These are phyloP conservation scores for Campaea margaritaria DNA, from an alignment of 2,888 invertebrate species.

Conservation along the genomic window DNA sequence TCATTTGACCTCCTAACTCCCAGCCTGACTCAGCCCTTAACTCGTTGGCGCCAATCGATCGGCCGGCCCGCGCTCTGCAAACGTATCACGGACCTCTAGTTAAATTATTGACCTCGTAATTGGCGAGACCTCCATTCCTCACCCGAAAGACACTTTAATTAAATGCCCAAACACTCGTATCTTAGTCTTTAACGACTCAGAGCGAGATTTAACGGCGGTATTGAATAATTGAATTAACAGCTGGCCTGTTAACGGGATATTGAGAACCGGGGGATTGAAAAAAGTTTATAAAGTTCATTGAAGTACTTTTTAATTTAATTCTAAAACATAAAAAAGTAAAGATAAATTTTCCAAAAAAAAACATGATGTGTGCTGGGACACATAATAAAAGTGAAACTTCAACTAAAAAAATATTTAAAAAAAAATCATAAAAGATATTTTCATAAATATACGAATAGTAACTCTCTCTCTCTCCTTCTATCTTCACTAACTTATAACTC, in stretches of 20 bases:
- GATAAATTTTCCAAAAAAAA: too few relatives aligned
- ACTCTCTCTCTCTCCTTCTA: too few relatives aligned
- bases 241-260: constrained; percentile 18
- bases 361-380: too few relatives aligned
- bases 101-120: constrained; percentile 44
- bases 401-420: too few relatives aligned
- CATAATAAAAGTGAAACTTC: too few relatives aligned
- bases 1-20: constrained; percentile 6
- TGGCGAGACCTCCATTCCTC: constrained; percentile 41
- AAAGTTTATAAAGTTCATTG: background rate
- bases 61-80: constrained; percentile 23
- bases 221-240: constrained; percentile 37
- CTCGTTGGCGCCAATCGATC: constrained; percentile 26
- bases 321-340: too few relatives aligned
- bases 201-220: constrained; percentile 32
- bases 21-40: constrained; percentile 1
- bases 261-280: constrained; percentile 1
- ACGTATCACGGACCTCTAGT: constrained; percentile 37
- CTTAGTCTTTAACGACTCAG: constrained; percentile 35
- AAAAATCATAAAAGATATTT: too few relatives aligned
- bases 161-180: constrained; percentile 39
- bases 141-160: constrained; percentile 42
- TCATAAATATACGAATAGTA: too few relatives aligned
- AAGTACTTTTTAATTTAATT: too few relatives aligned
- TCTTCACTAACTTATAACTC: too few relatives aligned